A percentile compares a stretch with the other conserved stretches of the same genome.
Evolutionary conservation across 2,888 invertebrate species (phyloP).

Genomic region (Merodon equestris): DNA sequence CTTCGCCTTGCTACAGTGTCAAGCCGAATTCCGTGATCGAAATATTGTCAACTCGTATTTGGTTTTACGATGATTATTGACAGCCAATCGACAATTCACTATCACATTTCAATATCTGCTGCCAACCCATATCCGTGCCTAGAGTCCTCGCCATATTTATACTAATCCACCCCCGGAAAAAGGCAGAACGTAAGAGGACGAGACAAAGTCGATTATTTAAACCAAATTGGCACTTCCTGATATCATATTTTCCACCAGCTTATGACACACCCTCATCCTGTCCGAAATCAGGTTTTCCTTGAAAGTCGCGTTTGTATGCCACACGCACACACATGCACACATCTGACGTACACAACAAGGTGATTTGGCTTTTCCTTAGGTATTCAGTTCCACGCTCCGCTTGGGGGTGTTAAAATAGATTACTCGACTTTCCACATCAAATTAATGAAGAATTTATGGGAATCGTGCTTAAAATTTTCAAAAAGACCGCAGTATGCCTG

Average conservation of each 20-base stretch:
- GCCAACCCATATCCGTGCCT: background rate
- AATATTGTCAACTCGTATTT: constrained; percentile 47
- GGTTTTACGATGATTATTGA: constrained; percentile 50
- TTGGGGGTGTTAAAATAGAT: constrained; percentile 66
- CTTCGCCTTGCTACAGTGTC: constrained; percentile 41
- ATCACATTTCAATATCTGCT: constrained; percentile 14
- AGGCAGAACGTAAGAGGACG: background rate
- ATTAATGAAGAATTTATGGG: constrained; percentile 75
- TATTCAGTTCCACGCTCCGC: constrained; percentile 58
- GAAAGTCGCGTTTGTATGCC: background rate
- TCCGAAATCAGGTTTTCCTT: background rate
- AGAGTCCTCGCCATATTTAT: background rate
- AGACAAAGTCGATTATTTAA: constrained; percentile 37
- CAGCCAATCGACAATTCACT: constrained; percentile 56
- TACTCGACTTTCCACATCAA: constrained; percentile 70
- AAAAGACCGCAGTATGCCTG: constrained; percentile 40
- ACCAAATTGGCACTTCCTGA: constrained; percentile 60
- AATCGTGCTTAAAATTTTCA: constrained; percentile 74
- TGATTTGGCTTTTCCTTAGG: constrained; percentile 42
- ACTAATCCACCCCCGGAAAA: constrained; percentile 10
- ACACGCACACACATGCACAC: background rate
- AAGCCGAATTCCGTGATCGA: constrained; percentile 35
- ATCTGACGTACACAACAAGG: constrained; percentile 41
- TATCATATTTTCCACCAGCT: constrained; percentile 52
- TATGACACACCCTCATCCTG: constrained; percentile 25